These are phyloP conservation scores for Gopherus flavomarginatus DNA, from an alignment of 2,113 vertebrate genomes.

Conservation along the genomic window DNA sequence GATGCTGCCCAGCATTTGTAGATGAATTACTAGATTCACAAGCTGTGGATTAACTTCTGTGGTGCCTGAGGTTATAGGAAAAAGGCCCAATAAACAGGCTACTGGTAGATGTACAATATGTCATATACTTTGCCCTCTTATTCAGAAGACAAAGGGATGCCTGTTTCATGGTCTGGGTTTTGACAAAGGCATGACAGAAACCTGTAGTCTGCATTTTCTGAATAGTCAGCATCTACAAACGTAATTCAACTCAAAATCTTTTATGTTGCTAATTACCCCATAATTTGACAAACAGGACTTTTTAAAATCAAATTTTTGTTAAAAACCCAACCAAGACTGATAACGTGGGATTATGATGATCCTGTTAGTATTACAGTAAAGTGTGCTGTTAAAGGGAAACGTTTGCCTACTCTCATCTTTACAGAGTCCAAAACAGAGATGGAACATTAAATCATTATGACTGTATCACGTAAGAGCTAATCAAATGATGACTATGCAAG, in stretches of 20 bases:
- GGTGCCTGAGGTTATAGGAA: not conserved
- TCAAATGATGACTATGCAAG: slow-evolving; percentile 51
- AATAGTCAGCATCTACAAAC: slow-evolving; percentile 40
- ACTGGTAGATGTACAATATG: slow-evolving; percentile 48
- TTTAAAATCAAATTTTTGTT: not conserved
- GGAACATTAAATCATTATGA: slow-evolving; percentile 22
- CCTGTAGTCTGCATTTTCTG: slow-evolving; percentile 58
- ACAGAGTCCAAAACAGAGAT: not conserved
- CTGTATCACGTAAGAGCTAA: slow-evolving; percentile 1
- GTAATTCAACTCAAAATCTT: slow-evolving; percentile 14
- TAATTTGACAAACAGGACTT: not conserved
- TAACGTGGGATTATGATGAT: not conserved
- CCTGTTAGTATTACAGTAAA: not conserved
- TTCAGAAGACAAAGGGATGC: slow-evolving; percentile 55
- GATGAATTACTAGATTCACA: not conserved
- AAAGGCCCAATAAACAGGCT: not conserved
- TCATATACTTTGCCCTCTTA: slow-evolving; percentile 38
- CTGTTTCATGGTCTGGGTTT: slow-evolving; percentile 26
- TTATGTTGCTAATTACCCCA: not conserved
- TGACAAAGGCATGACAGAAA: slow-evolving; percentile 56
- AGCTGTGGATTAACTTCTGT: not conserved
- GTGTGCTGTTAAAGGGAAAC: not conserved
- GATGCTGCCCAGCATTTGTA: not conserved
- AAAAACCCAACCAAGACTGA: not conserved
- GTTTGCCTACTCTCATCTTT: not conserved